Conservation (phyloP, 2,797 vertebrate species). For the Melopsittacus undulatus region DNA sequence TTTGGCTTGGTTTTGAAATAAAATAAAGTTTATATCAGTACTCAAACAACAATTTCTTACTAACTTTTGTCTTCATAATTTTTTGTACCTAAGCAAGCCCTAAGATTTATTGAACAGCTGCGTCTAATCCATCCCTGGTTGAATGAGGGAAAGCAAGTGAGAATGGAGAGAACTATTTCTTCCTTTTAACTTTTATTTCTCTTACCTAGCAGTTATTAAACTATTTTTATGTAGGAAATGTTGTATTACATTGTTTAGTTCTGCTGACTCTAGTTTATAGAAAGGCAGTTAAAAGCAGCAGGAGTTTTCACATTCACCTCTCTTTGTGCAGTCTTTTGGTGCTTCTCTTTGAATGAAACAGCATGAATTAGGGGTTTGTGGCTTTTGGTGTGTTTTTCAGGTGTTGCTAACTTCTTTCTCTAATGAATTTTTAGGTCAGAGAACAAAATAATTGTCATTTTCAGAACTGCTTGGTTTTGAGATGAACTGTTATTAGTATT, state of each 20-base stretch:
- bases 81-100: not conserved
- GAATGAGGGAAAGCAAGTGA: not conserved
- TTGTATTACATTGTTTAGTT: not conserved
- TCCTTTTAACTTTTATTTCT: conserved; percentile 17
- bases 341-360: not conserved
- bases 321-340: not conserved
- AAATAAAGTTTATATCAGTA: not conserved
- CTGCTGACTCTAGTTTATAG: conserved; percentile 4
- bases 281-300: conserved; percentile 37
- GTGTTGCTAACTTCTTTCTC: not conserved
- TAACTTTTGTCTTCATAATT: not conserved
- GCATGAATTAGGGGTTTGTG: not conserved
- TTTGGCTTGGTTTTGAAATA: not conserved
- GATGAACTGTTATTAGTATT: not conserved
- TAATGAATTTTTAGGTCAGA: not conserved
- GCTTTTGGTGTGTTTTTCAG: not conserved
- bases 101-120: not conserved
- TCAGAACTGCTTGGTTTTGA: not conserved
- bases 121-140: not conserved
- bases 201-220: conserved; percentile 2
- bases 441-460: not conserved
- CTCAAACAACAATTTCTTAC: not conserved
- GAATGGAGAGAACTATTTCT: not conserved
- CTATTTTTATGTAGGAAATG: not conserved
- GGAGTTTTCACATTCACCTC: not conserved